Evolutionary conservation across 2,113 vertebrate genomes (phyloP), one percentile per base, ranked within the genome.

Genomic region (Nematolebias whitei): DNA sequence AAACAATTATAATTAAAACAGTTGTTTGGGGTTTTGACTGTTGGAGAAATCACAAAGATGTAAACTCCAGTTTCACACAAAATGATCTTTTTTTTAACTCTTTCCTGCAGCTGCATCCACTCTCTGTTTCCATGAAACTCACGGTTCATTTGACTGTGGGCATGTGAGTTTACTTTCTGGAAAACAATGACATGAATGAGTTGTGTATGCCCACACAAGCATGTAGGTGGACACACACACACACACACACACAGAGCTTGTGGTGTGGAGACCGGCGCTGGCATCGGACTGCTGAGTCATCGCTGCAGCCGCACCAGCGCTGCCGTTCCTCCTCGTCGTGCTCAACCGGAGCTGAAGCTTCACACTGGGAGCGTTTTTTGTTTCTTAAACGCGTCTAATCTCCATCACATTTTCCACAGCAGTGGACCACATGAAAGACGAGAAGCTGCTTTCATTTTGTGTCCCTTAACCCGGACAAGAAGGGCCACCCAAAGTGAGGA

Each of bases 281-380:
- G 45, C 76, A 63, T 68, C 79, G 70, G 71, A 85, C 68, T 76
- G 89, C 89, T 87, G 89, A 90, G 82, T 89, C 87, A 90, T 86
- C 69, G 23, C 47, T 85, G 78, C 80, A 74, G 74, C 65, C 64
- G 18, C 69, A 69, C 58, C 64, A 71, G 59, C 18, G 56, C 76
- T 76, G 78, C 75, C 20, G 71, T 77, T 74, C 64, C 72, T 82
- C 68, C 71, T n/a, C n/a, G n/a, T n/a, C n/a, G n/a, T n/a, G n/a
- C n/a, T 82, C 74, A 4, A 76, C 65, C 55, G 60, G 70, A 81
- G 71, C 59, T 54, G 72, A 80, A 79, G 79, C 53, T 75, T 87
- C 82, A 80, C 78, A 75, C 76, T 41, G 68, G 35, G 59, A 68
- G 60, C 24, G 24, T 24, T 67, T 41, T 71, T 6, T n/a, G 22